Conservation (phyloP, 2,113 vertebrate genomes). For the Bagarius yarrelli region DNA sequence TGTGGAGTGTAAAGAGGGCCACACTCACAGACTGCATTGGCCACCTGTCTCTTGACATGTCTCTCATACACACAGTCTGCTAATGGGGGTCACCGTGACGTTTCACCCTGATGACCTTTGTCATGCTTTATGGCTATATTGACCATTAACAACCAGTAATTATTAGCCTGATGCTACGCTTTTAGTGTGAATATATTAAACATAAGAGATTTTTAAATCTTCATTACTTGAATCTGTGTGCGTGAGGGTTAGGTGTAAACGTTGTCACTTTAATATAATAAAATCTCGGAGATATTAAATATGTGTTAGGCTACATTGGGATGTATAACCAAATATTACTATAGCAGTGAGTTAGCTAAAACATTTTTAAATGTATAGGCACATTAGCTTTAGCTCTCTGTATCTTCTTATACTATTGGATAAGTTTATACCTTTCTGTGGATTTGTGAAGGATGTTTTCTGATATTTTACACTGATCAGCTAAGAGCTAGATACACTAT, state of each 20-base stretch:
- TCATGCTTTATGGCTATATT: conserved; percentile 21
- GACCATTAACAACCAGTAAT: conserved; percentile 13
- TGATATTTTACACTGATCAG: no score
- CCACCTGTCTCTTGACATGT: conserved; percentile 38
- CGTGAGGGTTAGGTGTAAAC: neutral
- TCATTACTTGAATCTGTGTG: neutral
- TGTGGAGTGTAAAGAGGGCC: conserved; percentile 53
- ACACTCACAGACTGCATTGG: conserved; percentile 45
- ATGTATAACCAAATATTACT: neutral
- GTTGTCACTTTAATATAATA: neutral
- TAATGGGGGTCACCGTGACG: conserved; percentile 44
- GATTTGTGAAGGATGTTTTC: no score
- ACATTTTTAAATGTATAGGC: neutral
- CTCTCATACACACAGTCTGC: conserved; percentile 35
- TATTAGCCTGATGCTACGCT: neutral
- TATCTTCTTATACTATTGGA: no score
- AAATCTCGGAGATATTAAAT: neutral
- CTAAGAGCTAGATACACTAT: no score
- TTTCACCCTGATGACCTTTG: conserved; percentile 15
- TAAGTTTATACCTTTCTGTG: no score
- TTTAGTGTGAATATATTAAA: neutral
- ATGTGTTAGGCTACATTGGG: neutral
- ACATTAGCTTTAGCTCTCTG: neutral
- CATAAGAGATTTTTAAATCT: neutral
- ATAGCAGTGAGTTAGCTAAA: neutral